Evolutionary conservation across 2,888 invertebrate genomes (phyloP), one percentile per base, ranked within the genome.

Genomic region (Pammene fasciana): DNA sequence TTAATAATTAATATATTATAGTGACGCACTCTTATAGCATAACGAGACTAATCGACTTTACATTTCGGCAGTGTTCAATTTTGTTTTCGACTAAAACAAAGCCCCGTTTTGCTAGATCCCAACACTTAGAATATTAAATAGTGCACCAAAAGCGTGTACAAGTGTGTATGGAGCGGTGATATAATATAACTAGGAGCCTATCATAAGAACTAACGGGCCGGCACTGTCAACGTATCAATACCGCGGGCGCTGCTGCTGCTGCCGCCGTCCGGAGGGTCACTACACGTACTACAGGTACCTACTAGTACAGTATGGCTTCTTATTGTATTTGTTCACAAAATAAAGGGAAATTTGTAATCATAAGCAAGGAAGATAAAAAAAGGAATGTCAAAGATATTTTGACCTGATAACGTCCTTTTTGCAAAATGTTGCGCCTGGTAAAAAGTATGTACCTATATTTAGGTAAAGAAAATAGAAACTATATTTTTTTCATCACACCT

Each of bases 131-230:
- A 26, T 4, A 26, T 26, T 1, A 26, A 38, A 38, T 6, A 9
- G 38, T 38, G 38, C 38, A 9, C 50, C 5, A 11, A 48, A 3
- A 50, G 50, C 26, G 50, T 50, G 50, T 50, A 50, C 50, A 50
- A 50, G 50, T 26, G 50, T 18, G 3, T 18, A 18, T 13, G 50
- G 26, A 11, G 0, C 50, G 50, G 26, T 8, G 18, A 6, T 5
- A 26, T 4, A 41, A 6, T 5, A 26, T 4, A 41, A 52, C 67
- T 60, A 67, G 54, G 36, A 57, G 41, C 50, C 60, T 67, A 60
- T 67, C 67, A 67, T 67, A 67, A 67, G 60, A 65, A n/a, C 56
- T 56, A 46, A 11, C 56, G 48, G 55, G 45, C 46, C 55, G 65
- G 54, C 43, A n/a, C 45, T 54, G 16, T 52, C 45, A 61, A 26